Evolutionary conservation across 2,113 vertebrate species (phyloP).

Genomic region (Ivindomyrus marchei): DNA sequence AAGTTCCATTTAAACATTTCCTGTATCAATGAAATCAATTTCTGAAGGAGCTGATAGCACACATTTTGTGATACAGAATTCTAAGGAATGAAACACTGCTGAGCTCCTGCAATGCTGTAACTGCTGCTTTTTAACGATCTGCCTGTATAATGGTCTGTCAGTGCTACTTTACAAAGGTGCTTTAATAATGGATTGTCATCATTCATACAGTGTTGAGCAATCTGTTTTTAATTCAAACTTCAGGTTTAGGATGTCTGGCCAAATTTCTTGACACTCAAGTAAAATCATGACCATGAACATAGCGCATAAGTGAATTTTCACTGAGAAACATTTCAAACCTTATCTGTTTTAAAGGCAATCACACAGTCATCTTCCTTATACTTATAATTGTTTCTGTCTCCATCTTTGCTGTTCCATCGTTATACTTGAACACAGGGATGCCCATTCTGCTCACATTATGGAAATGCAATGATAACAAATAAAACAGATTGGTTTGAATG

Average conservation of each 20-base stretch:
- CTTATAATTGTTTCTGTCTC: background rate
- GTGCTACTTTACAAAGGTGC: background rate
- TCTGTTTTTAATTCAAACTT: background rate
- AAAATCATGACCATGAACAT: background rate
- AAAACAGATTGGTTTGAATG: background rate
- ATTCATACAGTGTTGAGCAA: background rate
- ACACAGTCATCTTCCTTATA: background rate
- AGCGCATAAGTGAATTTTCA: background rate
- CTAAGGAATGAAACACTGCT: background rate
- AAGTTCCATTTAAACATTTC: background rate
- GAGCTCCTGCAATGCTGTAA: background rate
- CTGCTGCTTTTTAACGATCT: background rate
- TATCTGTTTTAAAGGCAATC: background rate
- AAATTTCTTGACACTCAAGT: background rate
- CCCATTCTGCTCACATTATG: background rate
- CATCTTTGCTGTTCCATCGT: background rate
- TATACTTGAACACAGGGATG: background rate
- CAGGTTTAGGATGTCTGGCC: background rate
- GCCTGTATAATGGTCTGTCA: background rate
- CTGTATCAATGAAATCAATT: background rate
- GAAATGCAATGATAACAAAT: background rate
- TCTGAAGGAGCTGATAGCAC: background rate
- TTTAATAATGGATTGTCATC: background rate
- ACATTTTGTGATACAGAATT: background rate
- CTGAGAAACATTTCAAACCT: background rate